A percentile compares a stretch with the other conserved stretches of the same genome.
Conservation (phyloP, 2,888 invertebrate species). For the Phoenoteleia sp. region DNA sequence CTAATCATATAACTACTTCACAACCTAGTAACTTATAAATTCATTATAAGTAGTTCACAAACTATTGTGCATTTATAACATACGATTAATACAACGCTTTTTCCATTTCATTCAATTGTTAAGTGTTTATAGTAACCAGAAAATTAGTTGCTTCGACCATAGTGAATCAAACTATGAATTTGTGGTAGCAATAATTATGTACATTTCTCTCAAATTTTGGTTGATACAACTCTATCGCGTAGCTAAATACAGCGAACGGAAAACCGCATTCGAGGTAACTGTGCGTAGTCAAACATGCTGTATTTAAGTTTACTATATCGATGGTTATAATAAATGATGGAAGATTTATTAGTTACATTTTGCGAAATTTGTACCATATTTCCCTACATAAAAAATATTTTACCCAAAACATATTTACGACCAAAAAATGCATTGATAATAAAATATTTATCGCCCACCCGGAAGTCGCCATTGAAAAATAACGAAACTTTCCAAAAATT, state of each 20-base stretch:
- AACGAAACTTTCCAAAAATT: too few species aligned
- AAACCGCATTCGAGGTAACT: conserved; percentile 38
- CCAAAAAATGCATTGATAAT: not conserved
- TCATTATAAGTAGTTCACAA: too few species aligned
- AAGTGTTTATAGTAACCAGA: conserved; percentile 15
- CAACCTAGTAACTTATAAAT: too few species aligned
- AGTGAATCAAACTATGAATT: conserved; percentile 37
- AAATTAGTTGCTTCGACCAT: conserved; percentile 27
- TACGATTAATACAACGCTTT: not conserved
- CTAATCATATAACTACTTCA: too few species aligned
- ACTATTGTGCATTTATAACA: not conserved
- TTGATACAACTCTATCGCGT: conserved; percentile 30
- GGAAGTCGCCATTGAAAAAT: too few species aligned
- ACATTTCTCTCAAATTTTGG: conserved; percentile 43
- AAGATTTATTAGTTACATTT: not conserved
- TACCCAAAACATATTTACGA: too few species aligned
- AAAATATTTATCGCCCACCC: not conserved
- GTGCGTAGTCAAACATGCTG: conserved; percentile 30
- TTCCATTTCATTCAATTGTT: conserved; percentile 2
- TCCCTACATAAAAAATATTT: not conserved
- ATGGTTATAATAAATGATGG: conserved; percentile 17
- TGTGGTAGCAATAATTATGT: conserved; percentile 43
- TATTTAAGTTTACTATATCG: conserved; percentile 14
- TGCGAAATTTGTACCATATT: not conserved
- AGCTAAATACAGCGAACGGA: conserved; percentile 28